These are phyloP conservation scores for Clamator glandarius DNA, from an alignment of 2,797 vertebrate species.

Conservation along the genomic window DNA sequence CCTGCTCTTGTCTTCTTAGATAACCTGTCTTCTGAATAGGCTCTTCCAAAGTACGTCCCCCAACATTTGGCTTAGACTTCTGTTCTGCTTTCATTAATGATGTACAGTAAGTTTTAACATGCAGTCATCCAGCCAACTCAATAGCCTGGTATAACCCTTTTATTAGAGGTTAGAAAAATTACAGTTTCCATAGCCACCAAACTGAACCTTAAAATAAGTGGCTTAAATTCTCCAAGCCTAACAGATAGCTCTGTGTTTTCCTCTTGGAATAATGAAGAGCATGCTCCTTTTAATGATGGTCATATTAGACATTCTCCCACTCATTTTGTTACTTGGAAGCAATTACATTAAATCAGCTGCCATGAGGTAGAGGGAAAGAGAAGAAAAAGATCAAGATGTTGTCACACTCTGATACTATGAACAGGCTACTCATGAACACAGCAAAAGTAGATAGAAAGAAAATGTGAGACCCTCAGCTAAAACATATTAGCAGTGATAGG, in stretches of 20 bases:
- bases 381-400: neutral
- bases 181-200: slow-evolving; percentile 44
- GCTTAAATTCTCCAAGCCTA: slow-evolving; percentile 4
- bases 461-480: neutral
- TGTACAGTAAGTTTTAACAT: neutral
- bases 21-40: neutral
- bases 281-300: neutral
- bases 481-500: neutral
- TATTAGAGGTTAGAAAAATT: slow-evolving; percentile 15
- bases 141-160: neutral
- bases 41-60: neutral
- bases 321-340: neutral
- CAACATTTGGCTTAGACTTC: neutral
- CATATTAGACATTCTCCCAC: neutral
- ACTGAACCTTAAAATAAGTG: slow-evolving; percentile 35
- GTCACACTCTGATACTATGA: neutral
- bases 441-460: neutral
- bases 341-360: neutral
- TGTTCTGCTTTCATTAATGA: slow-evolving; percentile 5
- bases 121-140: neutral
- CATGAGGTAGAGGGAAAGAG: neutral
- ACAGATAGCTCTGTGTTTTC: neutral
- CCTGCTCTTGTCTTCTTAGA: neutral
- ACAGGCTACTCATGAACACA: neutral
- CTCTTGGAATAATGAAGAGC: slow-evolving; percentile 7